Conservation (phyloP, 2,113 vertebrate species). For the Oxygymnocypris stewartii region DNA sequence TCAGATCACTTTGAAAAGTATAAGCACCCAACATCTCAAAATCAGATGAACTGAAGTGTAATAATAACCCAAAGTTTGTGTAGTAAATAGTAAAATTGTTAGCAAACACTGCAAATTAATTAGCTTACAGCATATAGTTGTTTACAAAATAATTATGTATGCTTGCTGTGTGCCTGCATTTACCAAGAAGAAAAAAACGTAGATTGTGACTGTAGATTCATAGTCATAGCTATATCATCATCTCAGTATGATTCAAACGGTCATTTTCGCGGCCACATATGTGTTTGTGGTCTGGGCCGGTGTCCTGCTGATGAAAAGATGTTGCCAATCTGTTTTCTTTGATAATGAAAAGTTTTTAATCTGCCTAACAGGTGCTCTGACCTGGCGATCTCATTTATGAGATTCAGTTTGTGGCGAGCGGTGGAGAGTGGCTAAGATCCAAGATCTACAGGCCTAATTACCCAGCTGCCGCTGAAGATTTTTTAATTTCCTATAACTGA, state of each 20-base stretch:
- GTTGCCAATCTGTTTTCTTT: slow-evolving; percentile 36
- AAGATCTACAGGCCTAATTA: slow-evolving; percentile 38
- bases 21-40: background rate
- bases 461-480: slow-evolving; percentile 36
- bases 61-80: background rate
- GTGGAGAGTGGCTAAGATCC: slow-evolving; percentile 21
- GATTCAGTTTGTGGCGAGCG: slow-evolving; percentile 22
- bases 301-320: slow-evolving; percentile 34
- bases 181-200: background rate
- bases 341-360: slow-evolving; percentile 49
- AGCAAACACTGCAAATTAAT: background rate
- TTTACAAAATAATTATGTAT: background rate
- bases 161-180: background rate
- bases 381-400: slow-evolving; percentile 30
- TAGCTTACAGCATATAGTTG: background rate
- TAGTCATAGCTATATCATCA: background rate
- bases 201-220: background rate
- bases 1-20: background rate
- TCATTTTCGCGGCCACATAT: background rate
- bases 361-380: slow-evolving; percentile 44
- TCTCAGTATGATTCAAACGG: slow-evolving; percentile 16
- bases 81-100: background rate
- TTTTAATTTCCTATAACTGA: slow-evolving; percentile 31
- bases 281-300: background rate
- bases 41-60: background rate